Evolutionary conservation across 2,797 vertebrate species (phyloP).

Genomic region (Alectoris magna): DNA sequence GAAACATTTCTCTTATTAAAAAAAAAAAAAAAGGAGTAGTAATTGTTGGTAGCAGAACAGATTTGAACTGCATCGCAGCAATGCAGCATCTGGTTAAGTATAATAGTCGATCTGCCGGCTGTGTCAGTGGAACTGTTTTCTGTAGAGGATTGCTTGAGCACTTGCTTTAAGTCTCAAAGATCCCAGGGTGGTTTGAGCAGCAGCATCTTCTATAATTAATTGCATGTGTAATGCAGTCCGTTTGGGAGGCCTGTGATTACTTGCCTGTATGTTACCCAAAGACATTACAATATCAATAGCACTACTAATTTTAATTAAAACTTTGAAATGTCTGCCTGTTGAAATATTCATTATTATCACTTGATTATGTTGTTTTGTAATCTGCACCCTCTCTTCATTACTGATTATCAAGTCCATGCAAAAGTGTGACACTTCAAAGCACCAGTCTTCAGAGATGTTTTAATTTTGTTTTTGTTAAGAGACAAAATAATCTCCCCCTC

Average conservation of each 20-base stretch:
- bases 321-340: slow-evolving; percentile 74
- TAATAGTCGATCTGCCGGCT: slow-evolving; percentile 35
- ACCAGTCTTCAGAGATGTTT: slow-evolving; percentile 9
- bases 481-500: slow-evolving; percentile 1
- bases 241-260: slow-evolving; percentile 77
- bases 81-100: slow-evolving; percentile 51
- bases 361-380: slow-evolving; percentile 80
- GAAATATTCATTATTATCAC: slow-evolving; percentile 79
- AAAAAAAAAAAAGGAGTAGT: slow-evolving; percentile 21
- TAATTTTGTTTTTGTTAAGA: slow-evolving; percentile 40
- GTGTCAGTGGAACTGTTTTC: slow-evolving; percentile 32
- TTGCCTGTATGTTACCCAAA: slow-evolving; percentile 72
- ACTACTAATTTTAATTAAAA: slow-evolving; percentile 82
- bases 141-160: slow-evolving; percentile 39
- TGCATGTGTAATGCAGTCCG: slow-evolving; percentile 71
- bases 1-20: slow-evolving; percentile 49
- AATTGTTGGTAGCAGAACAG: slow-evolving; percentile 22
- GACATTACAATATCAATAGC: slow-evolving; percentile 77
- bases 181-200: slow-evolving; percentile 60
- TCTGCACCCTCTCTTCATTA: slow-evolving; percentile 66
- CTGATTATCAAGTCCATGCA: slow-evolving; percentile 68
- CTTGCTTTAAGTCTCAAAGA: slow-evolving; percentile 58
- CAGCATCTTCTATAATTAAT: slow-evolving; percentile 77
- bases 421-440: slow-evolving; percentile 55
- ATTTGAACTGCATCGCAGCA: background rate